These are phyloP conservation scores for Furcula furcula DNA, from an alignment of 2,888 invertebrate genomes.

Conservation along the genomic window DNA sequence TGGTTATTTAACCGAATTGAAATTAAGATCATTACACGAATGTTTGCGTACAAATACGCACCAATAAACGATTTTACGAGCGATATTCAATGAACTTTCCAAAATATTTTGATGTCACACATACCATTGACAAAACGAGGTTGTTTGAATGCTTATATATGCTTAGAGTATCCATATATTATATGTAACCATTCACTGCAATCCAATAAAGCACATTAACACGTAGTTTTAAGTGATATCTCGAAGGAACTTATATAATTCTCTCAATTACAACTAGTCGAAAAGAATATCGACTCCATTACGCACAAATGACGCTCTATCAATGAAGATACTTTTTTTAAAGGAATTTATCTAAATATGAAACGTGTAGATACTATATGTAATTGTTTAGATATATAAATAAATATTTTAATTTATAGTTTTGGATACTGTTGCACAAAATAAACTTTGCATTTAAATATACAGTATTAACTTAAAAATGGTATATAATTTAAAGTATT, in stretches of 20 bases:
- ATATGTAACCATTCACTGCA: constrained; percentile 54
- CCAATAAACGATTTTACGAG: constrained; percentile 25
- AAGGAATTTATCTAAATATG: constrained; percentile 51
- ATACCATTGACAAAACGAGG: constrained; percentile 73
- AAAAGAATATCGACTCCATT: constrained; percentile 83
- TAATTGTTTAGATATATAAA: too few species aligned
- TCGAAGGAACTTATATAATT: constrained; percentile 48
- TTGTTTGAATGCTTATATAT: constrained; percentile 56
- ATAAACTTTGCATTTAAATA: too few species aligned
- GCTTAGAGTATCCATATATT: constrained; percentile 60
- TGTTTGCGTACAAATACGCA: constrained; percentile 25
- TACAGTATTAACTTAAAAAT: constrained; percentile 5
- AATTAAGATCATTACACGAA: constrained; percentile 13
- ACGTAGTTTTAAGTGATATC: constrained; percentile 61
- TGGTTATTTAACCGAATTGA: constrained; percentile 10
- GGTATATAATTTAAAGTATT: constrained; percentile 21
- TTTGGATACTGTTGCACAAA: too few species aligned
- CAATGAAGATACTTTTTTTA: constrained; percentile 58
- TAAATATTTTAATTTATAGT: too few species aligned
- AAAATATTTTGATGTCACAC: constrained; percentile 83
- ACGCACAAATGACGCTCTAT: constrained; percentile 85
- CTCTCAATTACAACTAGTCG: constrained; percentile 54
- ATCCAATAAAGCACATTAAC: constrained; percentile 53
- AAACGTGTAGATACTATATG: too few species aligned
- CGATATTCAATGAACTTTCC: constrained; percentile 71